Base-by-base conservation (phyloP, 2,113 vertebrate genomes). In the Cephalopterus ornatus region DNA sequence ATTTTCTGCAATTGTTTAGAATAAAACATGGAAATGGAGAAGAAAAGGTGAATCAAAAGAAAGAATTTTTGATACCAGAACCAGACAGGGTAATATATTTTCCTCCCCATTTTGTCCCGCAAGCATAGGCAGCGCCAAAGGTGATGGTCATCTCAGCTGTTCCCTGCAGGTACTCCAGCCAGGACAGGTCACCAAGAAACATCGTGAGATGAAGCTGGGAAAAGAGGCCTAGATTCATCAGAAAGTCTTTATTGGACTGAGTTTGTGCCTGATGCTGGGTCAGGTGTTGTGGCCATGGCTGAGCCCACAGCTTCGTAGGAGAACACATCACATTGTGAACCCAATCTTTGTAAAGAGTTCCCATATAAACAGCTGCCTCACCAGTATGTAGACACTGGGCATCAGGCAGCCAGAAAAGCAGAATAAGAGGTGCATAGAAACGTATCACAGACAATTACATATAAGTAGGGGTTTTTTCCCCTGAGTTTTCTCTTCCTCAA, bases 401-500 rank as follows among this genome's bases (percentile, higher is more conserved):
- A 3, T 39, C 30, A 47, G 27, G 59, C 44, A 93, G 61, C 61
- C 68, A 89, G 80, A 83, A 92, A 84, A 87, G 77, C 73, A 67
- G 42, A 9, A 52, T 37, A 59, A 68, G 59, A 35, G 37, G 63
- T 23, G 52, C 84, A 52, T 9, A 90, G 68, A 20, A 93, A 27
- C 13, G 19, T 66, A 80, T 26, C 47, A 75, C 77, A 93, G 56
- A 35, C 47, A 62, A 53, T 39, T 52, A 80, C 0, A 0, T 22
- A 12, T 44, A 67, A 91, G 62, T 26, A 65, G 3, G 17, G 14
- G 9, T 61, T 85, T 94, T 67, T 58, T n/a, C n/a, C 72, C 17
- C 46, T 55, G 33, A 49, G 56, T 87, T 93, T 95, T 94, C 27
- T 71, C 46, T 71, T 92, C 32, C 52, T 89, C 68, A 78, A 26